Base-by-base conservation (phyloP, 2,888 invertebrate species). In the Galerucella calmariensis region DNA sequence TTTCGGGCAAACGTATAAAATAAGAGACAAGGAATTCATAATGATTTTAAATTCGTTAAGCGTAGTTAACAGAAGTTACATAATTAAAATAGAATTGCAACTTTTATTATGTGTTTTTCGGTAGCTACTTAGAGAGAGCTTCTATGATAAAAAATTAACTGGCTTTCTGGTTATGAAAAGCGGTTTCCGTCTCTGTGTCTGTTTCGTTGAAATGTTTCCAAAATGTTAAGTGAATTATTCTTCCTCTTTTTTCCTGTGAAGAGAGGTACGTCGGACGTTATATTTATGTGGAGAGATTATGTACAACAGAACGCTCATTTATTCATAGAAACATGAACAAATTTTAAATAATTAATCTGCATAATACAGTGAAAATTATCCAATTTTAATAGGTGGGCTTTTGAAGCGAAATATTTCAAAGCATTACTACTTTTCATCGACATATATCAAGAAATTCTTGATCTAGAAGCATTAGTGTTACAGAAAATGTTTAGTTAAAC, bases 51-150 rank as follows among this genome's bases (percentile, higher is more conserved):
- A 20, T 56, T 56, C 56, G 56, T 56, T 56, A 56, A 56, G 20
- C 56, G 56, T n/a, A 56, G 56, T 56, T 56, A 56, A 56, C 56
- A 56, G 20, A 56, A 56, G 56, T 56, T 56, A 20, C 56, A 56
- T 56, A 56, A 56, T 56, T 56, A 56, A 56, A 56, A 56, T 56
- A 56, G 56, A 56, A 56, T 20, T 56, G 56, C 56, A 56, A 56
- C 56, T 56, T 56, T 56, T 16, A 56, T 56, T 20, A 16, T 20
- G n/a, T 56, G n/a, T 56, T 20, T 56, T 20, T 20, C 56, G 56
- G 56, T 56, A 56, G 20, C 16, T 56, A 56, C 56, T 56, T 56
- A 56, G 20, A 51, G 51, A 41, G 35, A 41, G 35, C 35, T 11
- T 56, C 56, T 56, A 16, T 56, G 20, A 56, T 56, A 20, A 56